Percentiles rank a stretch among this genome's conserved stretches.
Conservation (phyloP, 2,888 invertebrate species). For the Oligia latruncula region DNA sequence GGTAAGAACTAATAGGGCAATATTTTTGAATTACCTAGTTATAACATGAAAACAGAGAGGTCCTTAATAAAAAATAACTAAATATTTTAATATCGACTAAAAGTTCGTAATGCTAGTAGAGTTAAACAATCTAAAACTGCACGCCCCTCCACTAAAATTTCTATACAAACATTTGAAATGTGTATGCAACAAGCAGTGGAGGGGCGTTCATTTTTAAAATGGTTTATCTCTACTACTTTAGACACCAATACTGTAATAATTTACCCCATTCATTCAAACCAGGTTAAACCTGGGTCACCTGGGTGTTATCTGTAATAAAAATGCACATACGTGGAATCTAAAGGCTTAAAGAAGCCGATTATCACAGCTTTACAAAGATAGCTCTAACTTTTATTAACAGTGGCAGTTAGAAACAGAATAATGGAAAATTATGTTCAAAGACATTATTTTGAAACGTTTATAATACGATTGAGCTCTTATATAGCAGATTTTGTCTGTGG, state of each 20-base stretch:
- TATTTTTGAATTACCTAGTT: slow-evolving; percentile 12
- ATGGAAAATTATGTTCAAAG: slow-evolving; percentile 38
- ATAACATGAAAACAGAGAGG: slow-evolving; percentile 13
- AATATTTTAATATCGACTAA: slow-evolving; percentile 4
- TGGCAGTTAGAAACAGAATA: slow-evolving; percentile 38
- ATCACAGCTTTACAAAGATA: slow-evolving; percentile 59
- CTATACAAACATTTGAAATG: too few species aligned
- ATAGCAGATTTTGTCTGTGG: slow-evolving; percentile 91
- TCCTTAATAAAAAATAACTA: neutral
- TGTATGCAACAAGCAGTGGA: too few species aligned
- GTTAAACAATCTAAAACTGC: too few species aligned
- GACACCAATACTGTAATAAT: slow-evolving; percentile 24
- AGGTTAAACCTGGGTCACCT: slow-evolving; percentile 8
- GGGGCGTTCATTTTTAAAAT: too few species aligned
- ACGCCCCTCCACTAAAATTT: too few species aligned
- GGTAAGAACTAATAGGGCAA: neutral
- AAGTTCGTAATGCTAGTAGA: slow-evolving; percentile 5
- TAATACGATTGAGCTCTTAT: slow-evolving; percentile 65
- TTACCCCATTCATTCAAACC: slow-evolving; percentile 11
- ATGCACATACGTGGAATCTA: slow-evolving; percentile 57
- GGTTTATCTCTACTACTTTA: neutral
- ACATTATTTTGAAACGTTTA: slow-evolving; percentile 34
- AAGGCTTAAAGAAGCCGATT: slow-evolving; percentile 50
- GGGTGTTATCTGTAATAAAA: slow-evolving; percentile 36
- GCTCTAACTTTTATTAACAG: slow-evolving; percentile 16